Evolutionary conservation across 2,797 vertebrate genomes (phyloP), one percentile per base, ranked within the genome.

Genomic region (Gouania willdenowi): DNA sequence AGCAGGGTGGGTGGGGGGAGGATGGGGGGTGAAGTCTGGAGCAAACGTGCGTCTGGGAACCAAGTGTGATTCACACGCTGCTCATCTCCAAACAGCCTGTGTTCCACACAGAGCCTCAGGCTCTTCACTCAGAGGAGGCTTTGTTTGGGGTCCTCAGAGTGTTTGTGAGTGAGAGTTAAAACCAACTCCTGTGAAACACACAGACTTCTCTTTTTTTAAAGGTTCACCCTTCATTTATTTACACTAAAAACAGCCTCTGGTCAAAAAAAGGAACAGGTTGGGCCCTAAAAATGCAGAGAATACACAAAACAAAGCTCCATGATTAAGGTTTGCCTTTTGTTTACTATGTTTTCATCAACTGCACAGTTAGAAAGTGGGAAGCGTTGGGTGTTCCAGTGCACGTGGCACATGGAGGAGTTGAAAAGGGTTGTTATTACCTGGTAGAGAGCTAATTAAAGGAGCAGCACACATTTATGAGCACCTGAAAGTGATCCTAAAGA

Each of bases 61-160:
- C 62, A 33, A 66, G 66, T 51, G 62, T 82, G 81, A 86, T 75
- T 86, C 84, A 86, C 72, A 75, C 60, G 41, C 66, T 75, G 38
- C 71, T 82, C 71, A 71, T 70, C 66, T 39, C 36, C 51, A 60
- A 32, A 25, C 49, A 55, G 57, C 64, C n/a, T 64, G 59, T 23
- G 32, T 38, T 76, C 63, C 34, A 44, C 30, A 54, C 46, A 8
- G 41, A 58, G 73, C 79, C 77, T 49, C 20, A 0, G 75, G 81
- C 76, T 19, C 59, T 61, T 69, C 43, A 45, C 37, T 71, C 46
- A 76, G 66, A 60, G 55, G 41, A 51, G 53, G 46, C 64, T 75
- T 75, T 81, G 69, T 77, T 65, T 49, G 30, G 46, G 46, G 26
- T 32, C 64, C 37, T 43, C 47, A 21, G 63, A 46, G 56, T 65